A percentile compares a stretch with the other conserved stretches of the same genome.
Evolutionary conservation across 2,888 invertebrate species (phyloP).

Genomic region (Bugulina stolonifera): DNA sequence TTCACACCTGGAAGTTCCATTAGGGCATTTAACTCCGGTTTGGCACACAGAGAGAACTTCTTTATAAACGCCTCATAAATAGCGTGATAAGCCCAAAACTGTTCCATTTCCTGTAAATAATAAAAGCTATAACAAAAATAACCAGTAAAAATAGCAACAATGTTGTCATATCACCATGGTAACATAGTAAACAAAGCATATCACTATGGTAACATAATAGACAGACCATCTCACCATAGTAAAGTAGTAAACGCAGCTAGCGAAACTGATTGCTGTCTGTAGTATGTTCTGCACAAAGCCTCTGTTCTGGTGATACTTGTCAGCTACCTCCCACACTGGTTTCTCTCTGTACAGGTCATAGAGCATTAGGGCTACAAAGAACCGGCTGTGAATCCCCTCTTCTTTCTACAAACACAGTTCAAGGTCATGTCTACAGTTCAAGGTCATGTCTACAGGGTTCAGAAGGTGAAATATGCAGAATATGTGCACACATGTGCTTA

Average conservation of each 20-base stretch:
- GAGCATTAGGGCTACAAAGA: slow-evolving; percentile 80
- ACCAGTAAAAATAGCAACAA: no score
- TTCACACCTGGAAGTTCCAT: slow-evolving; percentile 84
- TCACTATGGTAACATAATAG: no score
- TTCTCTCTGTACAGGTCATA: slow-evolving; percentile 60
- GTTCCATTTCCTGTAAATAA: slow-evolving; percentile 60
- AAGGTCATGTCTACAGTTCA: no score
- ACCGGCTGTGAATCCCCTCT: slow-evolving; percentile 57
- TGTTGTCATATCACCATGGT: no score
- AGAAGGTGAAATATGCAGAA: no score
- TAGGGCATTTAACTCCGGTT: slow-evolving; percentile 70
- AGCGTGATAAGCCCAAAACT: slow-evolving; percentile 75
- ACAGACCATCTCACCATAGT: slow-evolving; percentile 59
- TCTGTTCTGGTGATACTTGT: slow-evolving; percentile 67
- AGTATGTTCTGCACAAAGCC: slow-evolving; percentile 75
- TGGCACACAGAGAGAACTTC: slow-evolving; percentile 73
- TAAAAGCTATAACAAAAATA: no score
- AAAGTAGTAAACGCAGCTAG: slow-evolving; percentile 71
- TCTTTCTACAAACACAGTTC: slow-evolving; percentile 5
- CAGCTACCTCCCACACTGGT: slow-evolving; percentile 58
- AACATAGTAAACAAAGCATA: no score
- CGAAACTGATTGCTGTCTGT: slow-evolving; percentile 65
- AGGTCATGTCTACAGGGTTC: no score
- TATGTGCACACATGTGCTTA: no score
- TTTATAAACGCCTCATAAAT: slow-evolving; percentile 69